A percentile compares a stretch with the other conserved stretches of the same genome.
These are phyloP conservation scores for Eupithecia abbreviata DNA, from an alignment of 2,888 invertebrate genomes.

Conservation along the genomic window DNA sequence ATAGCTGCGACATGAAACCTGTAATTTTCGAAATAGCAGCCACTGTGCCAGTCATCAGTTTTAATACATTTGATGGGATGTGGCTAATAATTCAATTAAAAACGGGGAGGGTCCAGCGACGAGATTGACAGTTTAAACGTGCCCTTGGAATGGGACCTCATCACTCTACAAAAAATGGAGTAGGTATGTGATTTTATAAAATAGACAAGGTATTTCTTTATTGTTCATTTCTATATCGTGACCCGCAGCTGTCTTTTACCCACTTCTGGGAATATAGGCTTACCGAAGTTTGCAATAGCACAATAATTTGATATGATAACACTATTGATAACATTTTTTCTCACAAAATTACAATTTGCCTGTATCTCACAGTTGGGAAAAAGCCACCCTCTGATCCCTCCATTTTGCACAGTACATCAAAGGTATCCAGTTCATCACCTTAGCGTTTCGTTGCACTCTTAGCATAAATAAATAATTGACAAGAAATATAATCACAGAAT, in stretches of 20 bases:
- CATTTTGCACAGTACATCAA: background rate
- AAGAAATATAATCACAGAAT: too few species aligned
- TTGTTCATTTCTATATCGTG: background rate
- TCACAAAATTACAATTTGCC: background rate
- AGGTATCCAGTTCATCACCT: background rate
- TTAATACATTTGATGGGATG: conserved; percentile 22
- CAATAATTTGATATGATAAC: background rate
- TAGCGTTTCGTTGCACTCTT: background rate
- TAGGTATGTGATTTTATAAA: background rate
- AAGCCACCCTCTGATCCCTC: background rate
- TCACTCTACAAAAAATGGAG: background rate
- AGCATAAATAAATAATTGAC: background rate
- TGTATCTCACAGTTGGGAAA: background rate
- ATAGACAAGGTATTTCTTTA: background rate
- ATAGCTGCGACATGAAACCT: conserved; percentile 26
- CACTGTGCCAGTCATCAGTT: conserved; percentile 23
- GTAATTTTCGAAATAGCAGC: conserved; percentile 29
- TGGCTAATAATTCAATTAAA: conserved; percentile 33
- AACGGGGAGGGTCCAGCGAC: background rate
- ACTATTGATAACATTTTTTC: too few species aligned
- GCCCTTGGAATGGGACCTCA: background rate
- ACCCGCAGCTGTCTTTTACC: too few species aligned
- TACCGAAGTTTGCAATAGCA: background rate
- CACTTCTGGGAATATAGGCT: background rate
- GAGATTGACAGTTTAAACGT: conserved; percentile 12